Conservation (phyloP, 2,888 invertebrate genomes). For the Acronicta psi region DNA sequence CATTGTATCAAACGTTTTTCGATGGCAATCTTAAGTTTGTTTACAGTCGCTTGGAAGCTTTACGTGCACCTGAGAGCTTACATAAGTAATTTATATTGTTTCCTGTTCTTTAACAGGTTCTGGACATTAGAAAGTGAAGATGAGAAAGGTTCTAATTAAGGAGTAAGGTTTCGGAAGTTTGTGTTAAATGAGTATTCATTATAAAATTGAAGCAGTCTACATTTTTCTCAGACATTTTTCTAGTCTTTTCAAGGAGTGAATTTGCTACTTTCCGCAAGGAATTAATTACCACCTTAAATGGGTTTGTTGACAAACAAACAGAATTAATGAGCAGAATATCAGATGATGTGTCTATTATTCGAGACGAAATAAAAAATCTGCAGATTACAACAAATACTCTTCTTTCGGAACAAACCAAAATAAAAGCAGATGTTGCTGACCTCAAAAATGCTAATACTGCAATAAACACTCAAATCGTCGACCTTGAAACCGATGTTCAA, state of each 20-base stretch:
- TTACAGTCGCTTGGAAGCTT: constrained; percentile 47
- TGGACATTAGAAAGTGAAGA: constrained; percentile 66
- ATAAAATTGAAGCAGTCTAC: not conserved
- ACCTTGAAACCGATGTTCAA: not conserved
- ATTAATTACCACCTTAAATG: not conserved
- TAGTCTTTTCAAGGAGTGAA: not conserved
- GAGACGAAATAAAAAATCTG: not conserved
- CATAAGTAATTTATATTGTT: constrained; percentile 72
- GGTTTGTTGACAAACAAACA: not conserved
- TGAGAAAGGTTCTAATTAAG: constrained; percentile 60
- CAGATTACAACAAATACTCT: not conserved
- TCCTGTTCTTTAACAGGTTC: constrained; percentile 66
- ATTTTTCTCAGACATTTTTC: no score
- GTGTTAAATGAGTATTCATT: constrained; percentile 2
- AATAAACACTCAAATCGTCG: not conserved
- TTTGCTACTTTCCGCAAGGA: not conserved
- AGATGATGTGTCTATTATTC: not conserved
- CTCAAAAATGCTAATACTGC: not conserved
- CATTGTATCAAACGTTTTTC: constrained; percentile 53
- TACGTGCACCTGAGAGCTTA: constrained; percentile 72
- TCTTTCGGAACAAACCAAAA: not conserved
- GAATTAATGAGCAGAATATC: not conserved
- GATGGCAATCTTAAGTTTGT: constrained; percentile 56
- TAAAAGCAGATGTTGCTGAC: not conserved
- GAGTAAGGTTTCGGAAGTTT: constrained; percentile 10